Percentiles rank a stretch among this genome's conserved stretches.
phyloP scores from a whole-genome alignment of 2,888 invertebrate species.

The Stenodema calcarata region DNA sequence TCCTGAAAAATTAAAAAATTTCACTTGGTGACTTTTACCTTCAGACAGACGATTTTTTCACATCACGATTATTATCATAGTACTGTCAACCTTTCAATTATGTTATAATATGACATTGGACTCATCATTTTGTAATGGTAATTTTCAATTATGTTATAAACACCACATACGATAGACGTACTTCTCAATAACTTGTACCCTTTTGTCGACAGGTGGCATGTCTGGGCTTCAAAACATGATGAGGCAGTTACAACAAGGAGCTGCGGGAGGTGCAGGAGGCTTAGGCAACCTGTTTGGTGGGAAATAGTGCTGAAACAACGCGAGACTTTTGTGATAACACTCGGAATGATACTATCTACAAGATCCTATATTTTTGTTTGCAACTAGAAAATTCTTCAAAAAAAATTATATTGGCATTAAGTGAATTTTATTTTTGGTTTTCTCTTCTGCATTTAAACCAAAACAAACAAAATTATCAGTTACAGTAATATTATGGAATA shows the following conservation, averaged over 20 bases:
- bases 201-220: constrained; percentile 81
- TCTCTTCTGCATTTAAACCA: not conserved
- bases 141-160: no score
- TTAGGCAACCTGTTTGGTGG: constrained; percentile 69
- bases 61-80: no score
- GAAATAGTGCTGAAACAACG: constrained; percentile 44
- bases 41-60: no score
- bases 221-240: constrained; percentile 96
- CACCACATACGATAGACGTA: no score
- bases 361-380: not conserved
- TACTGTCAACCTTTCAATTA: no score
- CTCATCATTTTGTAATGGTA: no score
- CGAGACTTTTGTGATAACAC: not conserved
- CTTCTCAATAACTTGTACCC: not conserved
- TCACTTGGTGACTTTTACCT: no score
- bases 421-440: not conserved
- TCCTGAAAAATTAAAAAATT: no score
- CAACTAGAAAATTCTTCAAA: not conserved
- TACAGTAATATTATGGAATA: no score
- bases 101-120: no score
- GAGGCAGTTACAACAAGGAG: constrained; percentile 82
- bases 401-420: not conserved
- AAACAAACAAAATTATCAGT: no score
- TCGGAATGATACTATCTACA: not conserved
- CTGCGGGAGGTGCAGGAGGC: constrained; percentile 67